Percentiles rank a stretch among this genome's conserved stretches.
Evolutionary conservation across 2,113 vertebrate genomes (phyloP).

Genomic region (Coptodon rendalli): DNA sequence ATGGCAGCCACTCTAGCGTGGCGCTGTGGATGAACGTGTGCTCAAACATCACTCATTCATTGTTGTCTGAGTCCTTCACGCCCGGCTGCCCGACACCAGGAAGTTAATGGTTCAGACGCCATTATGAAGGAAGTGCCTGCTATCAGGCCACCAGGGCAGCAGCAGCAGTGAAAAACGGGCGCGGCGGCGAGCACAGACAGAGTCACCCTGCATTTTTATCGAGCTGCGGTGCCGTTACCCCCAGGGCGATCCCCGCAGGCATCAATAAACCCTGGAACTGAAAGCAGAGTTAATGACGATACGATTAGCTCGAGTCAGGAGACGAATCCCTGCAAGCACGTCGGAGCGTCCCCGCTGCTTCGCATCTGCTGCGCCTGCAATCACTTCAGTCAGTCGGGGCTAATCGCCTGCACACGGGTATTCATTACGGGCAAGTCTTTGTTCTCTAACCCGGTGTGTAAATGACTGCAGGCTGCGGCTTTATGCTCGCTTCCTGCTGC

Average conservation of each 20-base stretch:
- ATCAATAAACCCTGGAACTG: background rate
- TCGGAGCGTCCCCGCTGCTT: background rate
- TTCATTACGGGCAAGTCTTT: background rate
- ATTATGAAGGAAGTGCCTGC: background rate
- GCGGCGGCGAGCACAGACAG: background rate
- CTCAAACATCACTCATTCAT: conserved; percentile 3
- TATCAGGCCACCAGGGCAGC: background rate
- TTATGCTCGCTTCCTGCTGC: background rate
- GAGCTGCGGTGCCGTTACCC: background rate
- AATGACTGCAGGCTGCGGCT: background rate
- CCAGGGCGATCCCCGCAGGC: background rate
- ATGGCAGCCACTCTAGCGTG: background rate
- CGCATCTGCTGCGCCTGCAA: background rate
- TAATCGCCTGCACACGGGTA: background rate
- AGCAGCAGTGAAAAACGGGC: background rate
- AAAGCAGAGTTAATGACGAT: background rate
- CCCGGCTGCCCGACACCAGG: background rate
- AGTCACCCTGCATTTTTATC: background rate
- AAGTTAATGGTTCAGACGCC: background rate
- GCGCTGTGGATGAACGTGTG: background rate
- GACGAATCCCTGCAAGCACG: background rate
- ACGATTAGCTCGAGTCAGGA: background rate
- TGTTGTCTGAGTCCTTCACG: conserved; percentile 20
- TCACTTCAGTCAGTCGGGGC: background rate
- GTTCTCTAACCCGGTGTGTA: background rate